phyloP scores from a whole-genome alignment of 2,888 invertebrate genomes.

The Pegoplata infirma region DNA sequence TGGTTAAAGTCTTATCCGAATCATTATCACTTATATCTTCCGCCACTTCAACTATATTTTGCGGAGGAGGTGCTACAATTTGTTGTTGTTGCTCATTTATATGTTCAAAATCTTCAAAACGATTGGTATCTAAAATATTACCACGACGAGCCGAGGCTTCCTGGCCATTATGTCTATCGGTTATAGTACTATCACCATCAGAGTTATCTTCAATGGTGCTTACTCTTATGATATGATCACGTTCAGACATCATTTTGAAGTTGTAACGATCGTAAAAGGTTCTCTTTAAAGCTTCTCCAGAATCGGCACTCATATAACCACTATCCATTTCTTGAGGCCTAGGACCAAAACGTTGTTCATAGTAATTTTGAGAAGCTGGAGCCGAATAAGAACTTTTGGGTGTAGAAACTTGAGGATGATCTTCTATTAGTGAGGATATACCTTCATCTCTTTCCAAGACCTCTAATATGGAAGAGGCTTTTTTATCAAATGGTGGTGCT shows the following conservation, averaged over 20 bases:
- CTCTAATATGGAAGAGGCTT: slow-evolving; percentile 70
- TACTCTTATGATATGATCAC: slow-evolving; percentile 73
- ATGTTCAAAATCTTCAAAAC: slow-evolving; percentile 72
- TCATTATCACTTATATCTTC: slow-evolving; percentile 72
- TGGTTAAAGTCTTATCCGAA: slow-evolving; percentile 73
- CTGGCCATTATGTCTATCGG: slow-evolving; percentile 61
- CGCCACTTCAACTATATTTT: background rate
- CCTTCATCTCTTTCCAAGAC: slow-evolving; percentile 74
- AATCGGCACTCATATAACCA: slow-evolving; percentile 91
- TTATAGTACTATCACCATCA: slow-evolving; percentile 66
- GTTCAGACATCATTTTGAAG: slow-evolving; percentile 73
- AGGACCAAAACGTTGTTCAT: slow-evolving; percentile 74
- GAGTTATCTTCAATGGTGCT: slow-evolving; percentile 76
- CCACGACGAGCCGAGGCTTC: slow-evolving; percentile 41
- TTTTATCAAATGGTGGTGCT: slow-evolving; percentile 72
- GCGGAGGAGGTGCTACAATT: background rate
- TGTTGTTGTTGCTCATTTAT: slow-evolving; percentile 66
- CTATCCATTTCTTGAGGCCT: slow-evolving; percentile 84
- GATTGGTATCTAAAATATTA: slow-evolving; percentile 66
- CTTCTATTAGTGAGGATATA: slow-evolving; percentile 75
- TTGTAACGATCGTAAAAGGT: slow-evolving; percentile 78
- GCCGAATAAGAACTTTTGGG: slow-evolving; percentile 71
- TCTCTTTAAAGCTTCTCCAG: slow-evolving; percentile 81
- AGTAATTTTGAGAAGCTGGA: slow-evolving; percentile 72
- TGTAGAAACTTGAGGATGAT: slow-evolving; percentile 68